A percentile compares a stretch with the other conserved stretches of the same genome.
Evolutionary conservation across 2,113 vertebrate genomes (phyloP).

Genomic region (Cranoglanis bouderius): DNA sequence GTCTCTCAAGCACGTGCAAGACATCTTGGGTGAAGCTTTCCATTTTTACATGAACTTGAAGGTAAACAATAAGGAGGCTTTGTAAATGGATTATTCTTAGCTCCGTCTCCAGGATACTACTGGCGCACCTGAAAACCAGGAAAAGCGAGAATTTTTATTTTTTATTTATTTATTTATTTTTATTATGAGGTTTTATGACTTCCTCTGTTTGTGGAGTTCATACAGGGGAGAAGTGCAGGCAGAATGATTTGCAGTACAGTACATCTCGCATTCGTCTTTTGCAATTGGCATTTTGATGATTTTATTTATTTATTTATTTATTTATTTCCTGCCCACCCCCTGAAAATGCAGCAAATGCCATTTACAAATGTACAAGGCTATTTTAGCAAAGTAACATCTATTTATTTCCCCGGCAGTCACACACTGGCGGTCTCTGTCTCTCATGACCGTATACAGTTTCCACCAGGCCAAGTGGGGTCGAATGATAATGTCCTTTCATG

Average conservation of each 20-base stretch:
- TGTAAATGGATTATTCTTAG: slow-evolving; percentile 3
- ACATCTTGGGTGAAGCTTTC: slow-evolving; percentile 14
- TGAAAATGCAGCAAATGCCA: slow-evolving; percentile 35
- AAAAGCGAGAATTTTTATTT: not conserved
- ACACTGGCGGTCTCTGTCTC: slow-evolving; percentile 57
- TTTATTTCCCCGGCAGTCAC: slow-evolving; percentile 22
- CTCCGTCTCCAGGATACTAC: slow-evolving; percentile 3
- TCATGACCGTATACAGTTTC: slow-evolving; percentile 74
- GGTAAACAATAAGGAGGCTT: not conserved
- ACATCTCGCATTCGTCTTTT: slow-evolving; percentile 46
- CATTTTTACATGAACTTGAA: slow-evolving; percentile 7
- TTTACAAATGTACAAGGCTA: slow-evolving; percentile 55
- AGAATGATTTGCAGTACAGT: slow-evolving; percentile 61
- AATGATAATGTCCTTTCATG: slow-evolving; percentile 88
- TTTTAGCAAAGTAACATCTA: slow-evolving; percentile 8
- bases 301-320: slow-evolving; percentile 53
- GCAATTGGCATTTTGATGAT: slow-evolving; percentile 47
- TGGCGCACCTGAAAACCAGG: slow-evolving; percentile 9
- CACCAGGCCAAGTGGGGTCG: slow-evolving; percentile 84
- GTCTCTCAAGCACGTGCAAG: slow-evolving; percentile 14
- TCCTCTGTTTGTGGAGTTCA: slow-evolving; percentile 35
- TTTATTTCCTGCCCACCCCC: slow-evolving; percentile 26
- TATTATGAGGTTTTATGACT: slow-evolving; percentile 40
- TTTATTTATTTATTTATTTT: not conserved
- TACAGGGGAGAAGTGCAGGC: slow-evolving; percentile 35